Evolutionary conservation across 2,797 vertebrate species (phyloP).

Genomic region (Zalophus californianus): DNA sequence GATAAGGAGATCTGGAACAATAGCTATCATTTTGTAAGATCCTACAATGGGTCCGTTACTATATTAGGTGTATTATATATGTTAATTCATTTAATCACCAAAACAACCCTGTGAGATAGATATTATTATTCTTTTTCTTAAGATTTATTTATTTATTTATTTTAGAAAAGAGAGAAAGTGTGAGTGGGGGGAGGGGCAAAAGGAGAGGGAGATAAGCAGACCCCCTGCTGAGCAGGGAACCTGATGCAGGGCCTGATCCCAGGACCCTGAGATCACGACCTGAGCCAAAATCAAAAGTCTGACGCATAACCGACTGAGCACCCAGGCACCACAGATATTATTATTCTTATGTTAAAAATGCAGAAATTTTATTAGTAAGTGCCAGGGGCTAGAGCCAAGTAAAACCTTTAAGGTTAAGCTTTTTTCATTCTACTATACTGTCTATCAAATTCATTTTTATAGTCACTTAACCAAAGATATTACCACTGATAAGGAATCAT

Average conservation of each 20-base stretch:
- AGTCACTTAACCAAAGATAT: neutral
- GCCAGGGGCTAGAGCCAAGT: neutral
- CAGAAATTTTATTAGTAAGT: neutral
- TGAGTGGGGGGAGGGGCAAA: neutral
- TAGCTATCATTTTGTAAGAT: neutral
- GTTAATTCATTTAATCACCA: neutral
- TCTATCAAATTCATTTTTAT: neutral
- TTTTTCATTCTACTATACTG: neutral
- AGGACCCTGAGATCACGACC: no score
- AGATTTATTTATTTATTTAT: neutral
- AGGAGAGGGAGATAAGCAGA: neutral
- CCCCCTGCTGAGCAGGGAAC: no score
- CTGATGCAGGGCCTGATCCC: no score
- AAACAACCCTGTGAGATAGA: neutral
- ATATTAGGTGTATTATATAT: neutral
- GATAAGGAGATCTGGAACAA: neutral
- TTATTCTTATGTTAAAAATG: neutral
- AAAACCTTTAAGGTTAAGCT: neutral
- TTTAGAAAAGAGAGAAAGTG: neutral
- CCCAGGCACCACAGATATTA: no score
- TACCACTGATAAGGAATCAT: neutral
- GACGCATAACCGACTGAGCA: no score
- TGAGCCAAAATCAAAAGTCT: no score
- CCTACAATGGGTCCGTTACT: neutral
- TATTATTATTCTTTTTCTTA: neutral